phyloP scores from a whole-genome alignment of 2,797 vertebrate genomes.

The Mormyrus hasselquistii region DNA sequence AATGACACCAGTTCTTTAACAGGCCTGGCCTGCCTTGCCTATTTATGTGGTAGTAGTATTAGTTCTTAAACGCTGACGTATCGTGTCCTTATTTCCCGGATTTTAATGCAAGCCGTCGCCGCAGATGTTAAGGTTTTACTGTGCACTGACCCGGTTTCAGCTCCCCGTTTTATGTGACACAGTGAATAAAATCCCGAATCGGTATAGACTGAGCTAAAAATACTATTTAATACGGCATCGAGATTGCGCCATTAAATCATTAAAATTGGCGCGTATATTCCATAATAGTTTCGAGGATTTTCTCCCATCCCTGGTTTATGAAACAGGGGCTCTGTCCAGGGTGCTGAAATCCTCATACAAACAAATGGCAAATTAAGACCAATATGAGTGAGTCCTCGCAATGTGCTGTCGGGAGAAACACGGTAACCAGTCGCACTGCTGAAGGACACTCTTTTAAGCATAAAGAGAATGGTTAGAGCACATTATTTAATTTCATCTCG shows the following conservation, averaged over 20 bases:
- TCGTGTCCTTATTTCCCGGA: neutral
- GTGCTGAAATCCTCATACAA: neutral
- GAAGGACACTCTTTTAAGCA: neutral
- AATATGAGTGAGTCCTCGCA: neutral
- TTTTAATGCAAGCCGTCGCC: conserved; percentile 18
- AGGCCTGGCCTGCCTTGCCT: neutral
- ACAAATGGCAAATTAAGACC: neutral
- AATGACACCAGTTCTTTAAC: neutral
- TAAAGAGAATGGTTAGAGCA: neutral
- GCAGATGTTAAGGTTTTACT: neutral
- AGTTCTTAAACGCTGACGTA: neutral
- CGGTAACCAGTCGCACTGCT: neutral
- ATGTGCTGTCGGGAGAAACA: neutral
- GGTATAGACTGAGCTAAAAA: neutral
- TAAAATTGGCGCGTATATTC: neutral
- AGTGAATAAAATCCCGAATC: neutral
- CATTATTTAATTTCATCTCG: neutral
- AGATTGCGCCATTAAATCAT: neutral
- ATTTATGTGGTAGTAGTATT: neutral
- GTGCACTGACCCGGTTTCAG: neutral
- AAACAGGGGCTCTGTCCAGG: conserved; percentile 10
- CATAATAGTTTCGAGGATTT: neutral
- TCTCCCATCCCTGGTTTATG: neutral
- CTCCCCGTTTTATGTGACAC: neutral
- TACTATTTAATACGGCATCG: neutral